Conservation (phyloP, 2,797 vertebrate species). For the Enteromius anoplus region DNA sequence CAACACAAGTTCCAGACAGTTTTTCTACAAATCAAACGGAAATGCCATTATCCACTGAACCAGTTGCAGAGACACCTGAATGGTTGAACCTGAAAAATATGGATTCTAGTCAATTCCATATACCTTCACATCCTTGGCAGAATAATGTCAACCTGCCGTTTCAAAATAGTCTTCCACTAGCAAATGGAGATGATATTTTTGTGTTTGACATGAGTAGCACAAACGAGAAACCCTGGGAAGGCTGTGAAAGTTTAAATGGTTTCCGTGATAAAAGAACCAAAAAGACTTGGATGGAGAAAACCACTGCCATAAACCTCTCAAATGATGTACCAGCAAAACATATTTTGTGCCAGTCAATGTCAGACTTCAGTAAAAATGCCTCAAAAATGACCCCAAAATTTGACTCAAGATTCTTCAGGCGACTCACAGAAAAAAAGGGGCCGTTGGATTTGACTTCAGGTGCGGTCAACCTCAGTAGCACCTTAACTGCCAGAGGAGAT, state of each 20-base stretch:
- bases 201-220: constrained; percentile 80
- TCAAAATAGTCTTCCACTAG: constrained; percentile 70
- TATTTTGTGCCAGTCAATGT: constrained; percentile 71
- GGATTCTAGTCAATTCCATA: constrained; percentile 70
- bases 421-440: constrained; percentile 79
- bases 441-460: constrained; percentile 82
- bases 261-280: constrained; percentile 50
- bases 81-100: constrained; percentile 71
- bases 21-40: constrained; percentile 56
- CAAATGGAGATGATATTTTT: constrained; percentile 70
- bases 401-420: constrained; percentile 76
- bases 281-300: constrained; percentile 74
- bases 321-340: constrained; percentile 77
- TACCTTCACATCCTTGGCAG: constrained; percentile 79
- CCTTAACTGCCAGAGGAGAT: constrained; percentile 71
- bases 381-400: constrained; percentile 69
- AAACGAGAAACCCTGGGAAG: constrained; percentile 71
- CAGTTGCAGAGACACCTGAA: constrained; percentile 58
- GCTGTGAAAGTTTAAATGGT: constrained; percentile 72
- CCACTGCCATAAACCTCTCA: constrained; percentile 81
- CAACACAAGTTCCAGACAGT: constrained; percentile 63
- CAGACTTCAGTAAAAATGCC: constrained; percentile 69
- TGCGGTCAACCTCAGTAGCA: constrained; percentile 82
- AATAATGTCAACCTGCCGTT: constrained; percentile 63
- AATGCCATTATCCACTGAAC: constrained; percentile 46